Conservation (phyloP, 2,797 vertebrate genomes). For the Hipposideros larvatus region DNA sequence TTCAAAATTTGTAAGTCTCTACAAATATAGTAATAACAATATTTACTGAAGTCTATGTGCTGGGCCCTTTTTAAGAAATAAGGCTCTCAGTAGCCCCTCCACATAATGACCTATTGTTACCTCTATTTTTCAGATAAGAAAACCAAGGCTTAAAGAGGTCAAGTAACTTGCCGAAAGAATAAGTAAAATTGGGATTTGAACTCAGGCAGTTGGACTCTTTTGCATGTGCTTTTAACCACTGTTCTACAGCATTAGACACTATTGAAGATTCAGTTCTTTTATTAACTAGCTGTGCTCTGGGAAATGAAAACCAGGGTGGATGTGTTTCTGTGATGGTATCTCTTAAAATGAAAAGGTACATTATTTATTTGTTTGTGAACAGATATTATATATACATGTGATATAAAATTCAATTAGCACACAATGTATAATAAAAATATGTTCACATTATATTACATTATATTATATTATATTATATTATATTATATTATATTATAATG, state of each 20-base stretch:
- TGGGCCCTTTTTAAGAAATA: background rate
- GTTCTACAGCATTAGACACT: background rate
- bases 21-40: background rate
- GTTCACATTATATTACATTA: too few species aligned
- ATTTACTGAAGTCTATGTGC: background rate
- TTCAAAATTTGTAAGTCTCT: background rate
- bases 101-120: background rate
- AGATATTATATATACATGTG: background rate
- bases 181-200: background rate
- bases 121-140: background rate
- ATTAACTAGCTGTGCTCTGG: background rate
- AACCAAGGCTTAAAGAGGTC: background rate
- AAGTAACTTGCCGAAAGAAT: background rate
- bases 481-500: background rate
- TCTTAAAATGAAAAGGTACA: background rate
- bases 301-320: background rate
- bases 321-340: background rate
- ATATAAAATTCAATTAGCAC: background rate
- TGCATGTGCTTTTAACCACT: background rate
- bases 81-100: background rate
- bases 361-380: background rate
- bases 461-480: too few species aligned
- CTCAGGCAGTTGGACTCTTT: background rate
- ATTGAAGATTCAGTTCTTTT: background rate
- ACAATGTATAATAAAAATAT: background rate